phyloP scores from a whole-genome alignment of 2,113 vertebrate genomes.

The Xiphorhynchus elegans region DNA sequence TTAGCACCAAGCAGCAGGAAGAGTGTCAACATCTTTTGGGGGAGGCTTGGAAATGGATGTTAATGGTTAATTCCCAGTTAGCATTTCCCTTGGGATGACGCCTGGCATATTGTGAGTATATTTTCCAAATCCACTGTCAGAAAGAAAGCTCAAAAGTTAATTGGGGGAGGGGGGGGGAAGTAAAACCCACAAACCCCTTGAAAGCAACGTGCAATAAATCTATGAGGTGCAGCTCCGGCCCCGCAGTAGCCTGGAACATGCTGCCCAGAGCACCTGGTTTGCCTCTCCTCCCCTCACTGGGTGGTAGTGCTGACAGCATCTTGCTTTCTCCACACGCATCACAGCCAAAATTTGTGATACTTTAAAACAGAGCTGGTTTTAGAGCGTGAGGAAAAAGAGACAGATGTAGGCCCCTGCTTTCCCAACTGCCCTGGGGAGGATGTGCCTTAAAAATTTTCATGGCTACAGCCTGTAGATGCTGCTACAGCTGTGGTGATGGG shows the following conservation, averaged over 20 bases:
- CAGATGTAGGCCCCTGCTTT: not conserved
- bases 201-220: not conserved
- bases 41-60: not conserved
- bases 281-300: not conserved
- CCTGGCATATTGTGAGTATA: not conserved
- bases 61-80: not conserved
- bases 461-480: not conserved
- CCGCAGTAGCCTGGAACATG: not conserved
- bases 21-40: not conserved
- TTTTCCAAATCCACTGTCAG: not conserved
- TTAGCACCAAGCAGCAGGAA: not conserved
- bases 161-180: too few species aligned
- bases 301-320: rapidly evolving
- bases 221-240: not conserved
- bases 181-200: not conserved
- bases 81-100: not conserved
- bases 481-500: rapidly evolving
- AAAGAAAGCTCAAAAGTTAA: not conserved
- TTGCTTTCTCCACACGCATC: not conserved
- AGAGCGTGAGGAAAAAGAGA: not conserved
- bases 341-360: not conserved
- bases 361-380: not conserved
- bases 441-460: not conserved
- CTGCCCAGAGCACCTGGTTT: not conserved
- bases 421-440: not conserved